These are phyloP conservation scores for Stichodactyla mertensii DNA, from an alignment of 64 coral and sea anemone genomes.

Conservation along the genomic window DNA sequence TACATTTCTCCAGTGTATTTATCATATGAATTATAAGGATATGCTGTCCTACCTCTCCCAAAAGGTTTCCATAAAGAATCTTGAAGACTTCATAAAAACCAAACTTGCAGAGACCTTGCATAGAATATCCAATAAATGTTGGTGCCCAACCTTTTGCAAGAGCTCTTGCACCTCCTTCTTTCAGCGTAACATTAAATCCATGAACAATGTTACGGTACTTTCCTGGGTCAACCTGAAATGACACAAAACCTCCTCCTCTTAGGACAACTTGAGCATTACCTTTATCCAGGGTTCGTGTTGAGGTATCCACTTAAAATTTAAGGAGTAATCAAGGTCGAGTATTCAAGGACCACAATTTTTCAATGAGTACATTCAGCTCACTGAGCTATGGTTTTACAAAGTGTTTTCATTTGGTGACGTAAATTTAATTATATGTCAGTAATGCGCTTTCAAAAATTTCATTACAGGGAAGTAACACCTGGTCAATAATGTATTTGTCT, in stretches of 20 bases:
- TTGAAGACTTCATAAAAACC: constrained; percentile 99
- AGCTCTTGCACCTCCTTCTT: constrained; percentile 72
- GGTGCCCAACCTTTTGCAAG: constrained; percentile 96
- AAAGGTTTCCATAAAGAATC: constrained; percentile 86
- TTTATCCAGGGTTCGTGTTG: too few relatives aligned
- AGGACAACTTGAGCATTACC: too few relatives aligned
- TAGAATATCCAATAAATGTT: constrained; percentile 90
- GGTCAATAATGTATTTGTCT: too few relatives aligned
- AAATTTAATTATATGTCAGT: neutral
- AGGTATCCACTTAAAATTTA: too few relatives aligned
- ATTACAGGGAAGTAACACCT: too few relatives aligned
- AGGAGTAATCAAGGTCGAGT: too few relatives aligned
- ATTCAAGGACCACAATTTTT: too few relatives aligned
- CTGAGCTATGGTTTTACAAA: too few relatives aligned
- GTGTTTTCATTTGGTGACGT: too few relatives aligned
- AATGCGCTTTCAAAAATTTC: neutral
- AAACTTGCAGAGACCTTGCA: constrained; percentile 99
- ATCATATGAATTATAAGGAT: too few relatives aligned
- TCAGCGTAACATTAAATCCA: constrained; percentile 77
- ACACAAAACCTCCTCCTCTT: neutral
- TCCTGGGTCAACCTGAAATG: constrained; percentile 68
- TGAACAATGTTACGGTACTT: constrained; percentile 81
- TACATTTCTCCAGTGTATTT: too few relatives aligned
- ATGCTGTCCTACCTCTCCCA: constrained; percentile 81
- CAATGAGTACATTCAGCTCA: too few relatives aligned